Conservation (phyloP, 2,888 invertebrate species). For the Petrolisthes cinctipes region DNA sequence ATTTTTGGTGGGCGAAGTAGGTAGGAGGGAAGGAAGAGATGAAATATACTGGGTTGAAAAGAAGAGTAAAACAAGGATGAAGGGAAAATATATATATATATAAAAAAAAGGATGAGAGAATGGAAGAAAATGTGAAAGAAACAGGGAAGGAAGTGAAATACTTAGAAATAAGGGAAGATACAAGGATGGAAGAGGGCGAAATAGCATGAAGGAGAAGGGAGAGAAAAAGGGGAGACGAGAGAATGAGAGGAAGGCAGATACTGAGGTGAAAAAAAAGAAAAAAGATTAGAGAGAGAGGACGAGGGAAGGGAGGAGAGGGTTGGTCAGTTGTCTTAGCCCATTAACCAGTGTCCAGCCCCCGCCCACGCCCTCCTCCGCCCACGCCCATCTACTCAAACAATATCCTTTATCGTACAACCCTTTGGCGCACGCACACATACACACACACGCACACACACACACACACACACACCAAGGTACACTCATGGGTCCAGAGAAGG, state of each 20-base stretch:
- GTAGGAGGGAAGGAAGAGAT: background rate
- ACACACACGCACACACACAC: background rate
- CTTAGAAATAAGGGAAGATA: background rate
- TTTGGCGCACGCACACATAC: too few relatives aligned
- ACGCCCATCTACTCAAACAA: background rate
- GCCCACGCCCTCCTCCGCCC: background rate
- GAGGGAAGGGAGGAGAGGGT: background rate
- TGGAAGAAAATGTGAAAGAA: conserved; percentile 22
- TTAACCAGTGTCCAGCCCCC: too few relatives aligned
- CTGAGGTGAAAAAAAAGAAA: background rate
- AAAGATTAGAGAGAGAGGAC: background rate
- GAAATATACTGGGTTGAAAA: background rate
- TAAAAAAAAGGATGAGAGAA: background rate
- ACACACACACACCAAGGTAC: background rate
- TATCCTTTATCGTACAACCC: too few relatives aligned
- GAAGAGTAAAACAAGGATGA: background rate
- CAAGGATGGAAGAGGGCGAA: background rate
- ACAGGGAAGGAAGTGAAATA: background rate
- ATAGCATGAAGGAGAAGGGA: background rate
- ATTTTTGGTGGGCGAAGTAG: background rate
- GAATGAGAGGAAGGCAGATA: background rate
- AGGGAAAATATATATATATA: background rate
- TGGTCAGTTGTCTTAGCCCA: too few relatives aligned
- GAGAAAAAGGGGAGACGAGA: background rate
- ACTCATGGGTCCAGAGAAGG: background rate